phyloP scores from a whole-genome alignment of 1,140 invertebrate species.

The Drosophila rufa region DNA sequence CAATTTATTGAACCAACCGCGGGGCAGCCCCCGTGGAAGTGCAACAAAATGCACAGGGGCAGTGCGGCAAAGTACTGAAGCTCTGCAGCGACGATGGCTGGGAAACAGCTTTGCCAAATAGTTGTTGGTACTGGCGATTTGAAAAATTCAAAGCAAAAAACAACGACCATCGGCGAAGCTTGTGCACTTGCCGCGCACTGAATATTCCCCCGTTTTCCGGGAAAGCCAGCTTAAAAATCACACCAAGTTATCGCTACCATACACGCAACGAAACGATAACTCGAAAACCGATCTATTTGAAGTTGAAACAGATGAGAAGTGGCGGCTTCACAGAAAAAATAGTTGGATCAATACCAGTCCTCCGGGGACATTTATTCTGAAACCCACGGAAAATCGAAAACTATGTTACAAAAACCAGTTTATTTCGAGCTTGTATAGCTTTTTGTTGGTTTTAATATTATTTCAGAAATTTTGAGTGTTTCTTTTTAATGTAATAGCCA shows the following conservation, averaged over 20 bases:
- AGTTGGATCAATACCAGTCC: not conserved
- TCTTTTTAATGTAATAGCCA: too few relatives aligned
- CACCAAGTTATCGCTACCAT: constrained; percentile 50
- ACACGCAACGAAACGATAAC: constrained; percentile 55
- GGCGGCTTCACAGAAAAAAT: constrained; percentile 10
- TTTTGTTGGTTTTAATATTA: not conserved
- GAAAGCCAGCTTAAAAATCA: constrained; percentile 60
- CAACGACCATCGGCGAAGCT: constrained; percentile 48
- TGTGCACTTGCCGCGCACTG: constrained; percentile 36
- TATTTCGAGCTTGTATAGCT: too few relatives aligned
- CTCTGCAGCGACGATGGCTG: constrained; percentile 32
- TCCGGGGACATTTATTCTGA: not conserved
- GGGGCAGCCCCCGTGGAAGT: constrained; percentile 38
- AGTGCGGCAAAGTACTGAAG: constrained; percentile 51
- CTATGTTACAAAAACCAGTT: not conserved
- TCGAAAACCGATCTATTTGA: constrained; percentile 25
- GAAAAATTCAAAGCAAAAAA: constrained; percentile 74
- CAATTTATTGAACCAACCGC: constrained; percentile 44
- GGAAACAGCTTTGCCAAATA: constrained; percentile 67
- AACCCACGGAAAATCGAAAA: not conserved
- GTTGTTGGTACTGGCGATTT: constrained; percentile 60
- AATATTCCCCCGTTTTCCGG: constrained; percentile 11
- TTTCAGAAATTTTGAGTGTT: too few relatives aligned
- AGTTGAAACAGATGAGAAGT: constrained; percentile 10
- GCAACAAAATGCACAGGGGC: constrained; percentile 74